Evolutionary conservation across 2,888 invertebrate species (phyloP).

Genomic region (Branchellion lobata): DNA sequence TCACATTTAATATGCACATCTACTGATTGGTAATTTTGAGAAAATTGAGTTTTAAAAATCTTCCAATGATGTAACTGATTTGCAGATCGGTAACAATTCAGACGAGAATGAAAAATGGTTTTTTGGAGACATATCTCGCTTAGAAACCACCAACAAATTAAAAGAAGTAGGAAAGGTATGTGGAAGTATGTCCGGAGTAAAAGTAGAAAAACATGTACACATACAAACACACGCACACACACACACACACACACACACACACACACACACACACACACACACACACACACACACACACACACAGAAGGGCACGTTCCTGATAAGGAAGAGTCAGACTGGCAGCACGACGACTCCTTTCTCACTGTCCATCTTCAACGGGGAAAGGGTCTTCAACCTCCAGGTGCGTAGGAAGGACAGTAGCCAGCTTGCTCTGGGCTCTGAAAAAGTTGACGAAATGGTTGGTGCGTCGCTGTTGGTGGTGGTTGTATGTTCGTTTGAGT

Average conservation of each 20-base stretch:
- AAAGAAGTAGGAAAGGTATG: not conserved
- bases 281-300: too few relatives aligned
- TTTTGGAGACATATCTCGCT: not conserved
- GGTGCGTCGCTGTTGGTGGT: not conserved
- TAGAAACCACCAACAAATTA: not conserved
- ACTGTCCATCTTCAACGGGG: conserved; percentile 7
- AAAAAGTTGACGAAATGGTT: conserved; percentile 9
- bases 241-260: too few relatives aligned
- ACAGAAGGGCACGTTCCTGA: not conserved
- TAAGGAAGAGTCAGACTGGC: not conserved
- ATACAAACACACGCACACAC: too few relatives aligned
- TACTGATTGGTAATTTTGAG: too few relatives aligned
- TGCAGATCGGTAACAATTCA: too few relatives aligned
- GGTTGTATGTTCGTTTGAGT: not conserved
- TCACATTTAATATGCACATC: too few relatives aligned
- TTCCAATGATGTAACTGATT: too few relatives aligned
- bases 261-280: too few relatives aligned
- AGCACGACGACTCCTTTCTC: not conserved
- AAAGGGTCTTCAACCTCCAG: not conserved
- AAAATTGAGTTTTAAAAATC: too few relatives aligned
- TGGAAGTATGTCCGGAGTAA: not conserved
- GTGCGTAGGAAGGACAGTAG: not conserved
- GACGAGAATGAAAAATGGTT: not conserved
- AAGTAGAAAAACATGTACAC: too few relatives aligned
- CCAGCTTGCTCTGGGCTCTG: not conserved